Evolutionary conservation across 1,140 invertebrate genomes (phyloP), one percentile per base, ranked within the genome.

Genomic region (Oryctes rhinoceros): DNA sequence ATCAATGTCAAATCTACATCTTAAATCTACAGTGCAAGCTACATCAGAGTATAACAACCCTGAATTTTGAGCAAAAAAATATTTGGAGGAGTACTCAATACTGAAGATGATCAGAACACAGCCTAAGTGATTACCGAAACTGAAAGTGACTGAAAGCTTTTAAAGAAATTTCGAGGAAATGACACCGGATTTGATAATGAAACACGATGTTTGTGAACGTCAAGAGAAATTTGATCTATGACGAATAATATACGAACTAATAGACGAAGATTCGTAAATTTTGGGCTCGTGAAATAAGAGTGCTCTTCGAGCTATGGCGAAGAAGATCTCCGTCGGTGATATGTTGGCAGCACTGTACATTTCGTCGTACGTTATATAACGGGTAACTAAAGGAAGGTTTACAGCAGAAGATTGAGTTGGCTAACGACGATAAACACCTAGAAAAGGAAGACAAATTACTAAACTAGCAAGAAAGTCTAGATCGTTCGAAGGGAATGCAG

Each of bases 91-190:
- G 10, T 24, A 2, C 65, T 2, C 24, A 71, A 71, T 71, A 3
- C 35, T 71, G 20, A 71, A 67, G 48, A 79, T 44, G 62, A 20
- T 39, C 13, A 15, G 20, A 65, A 20, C 39, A 11, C n/a, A 35
- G 13, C 78, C 18, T 35, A 79, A 79, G n/a, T 37, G 15, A 71
- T 2, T 30, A 20, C 67, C 18, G 65, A 79, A 35, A 48, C 39
- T 74, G 78, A 74, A 79, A 89, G 89, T 82, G 88, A 44, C 82
- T 90, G 20, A 89, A 90, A 80, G 89, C 88, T 39, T 83, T 90
- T 0, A 89, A 89, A 81, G 89, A 90, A 81, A 90, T 90, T 47
- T 90, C 89, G 0, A 83, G 89, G 18, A 89, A 90, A 84, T 85
- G 89, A 20, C 89, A 89, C 5, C 89, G 77, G 48, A 78, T 48